These are phyloP conservation scores for Channa striata DNA, from an alignment of 2,797 vertebrate species.

Conservation along the genomic window DNA sequence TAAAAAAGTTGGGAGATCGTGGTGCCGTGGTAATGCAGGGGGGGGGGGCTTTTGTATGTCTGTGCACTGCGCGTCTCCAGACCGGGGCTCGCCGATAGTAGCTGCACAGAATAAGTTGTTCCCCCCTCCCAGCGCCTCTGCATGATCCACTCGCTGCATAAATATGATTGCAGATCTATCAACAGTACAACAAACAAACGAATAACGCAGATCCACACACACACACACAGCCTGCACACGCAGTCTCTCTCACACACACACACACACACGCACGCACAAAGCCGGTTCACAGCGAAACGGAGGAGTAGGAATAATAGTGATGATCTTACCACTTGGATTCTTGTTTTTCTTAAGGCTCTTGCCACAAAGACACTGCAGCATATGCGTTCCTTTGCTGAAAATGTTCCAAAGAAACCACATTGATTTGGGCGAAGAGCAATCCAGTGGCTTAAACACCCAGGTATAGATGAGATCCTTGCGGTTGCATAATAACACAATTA, in stretches of 20 bases:
- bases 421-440: conserved; percentile 99
- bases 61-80: conserved; percentile 65
- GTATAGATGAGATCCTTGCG: conserved; percentile 97
- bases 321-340: conserved; percentile 98
- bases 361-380: conserved; percentile 99
- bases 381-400: conserved; percentile 99
- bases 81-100: conserved; percentile 68
- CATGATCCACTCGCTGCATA: conserved; percentile 81
- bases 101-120: conserved; percentile 80
- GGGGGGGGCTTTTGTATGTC: conserved; percentile 42
- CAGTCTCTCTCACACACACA: conserved; percentile 45
- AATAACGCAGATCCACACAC: conserved; percentile 50
- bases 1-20: conserved; percentile 82
- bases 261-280: conserved; percentile 52
- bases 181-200: conserved; percentile 71
- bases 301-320: conserved; percentile 73
- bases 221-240: conserved; percentile 16
- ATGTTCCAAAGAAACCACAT: conserved; percentile 99
- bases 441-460: conserved; percentile 99
- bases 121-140: conserved; percentile 66
- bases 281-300: conserved; percentile 58
- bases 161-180: conserved; percentile 81
- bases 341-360: conserved; percentile 99
- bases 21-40: conserved; percentile 71
- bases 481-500: conserved; percentile 99